Evolutionary conservation across 2,113 vertebrate species (phyloP).

Genomic region (Stegastes partitus): DNA sequence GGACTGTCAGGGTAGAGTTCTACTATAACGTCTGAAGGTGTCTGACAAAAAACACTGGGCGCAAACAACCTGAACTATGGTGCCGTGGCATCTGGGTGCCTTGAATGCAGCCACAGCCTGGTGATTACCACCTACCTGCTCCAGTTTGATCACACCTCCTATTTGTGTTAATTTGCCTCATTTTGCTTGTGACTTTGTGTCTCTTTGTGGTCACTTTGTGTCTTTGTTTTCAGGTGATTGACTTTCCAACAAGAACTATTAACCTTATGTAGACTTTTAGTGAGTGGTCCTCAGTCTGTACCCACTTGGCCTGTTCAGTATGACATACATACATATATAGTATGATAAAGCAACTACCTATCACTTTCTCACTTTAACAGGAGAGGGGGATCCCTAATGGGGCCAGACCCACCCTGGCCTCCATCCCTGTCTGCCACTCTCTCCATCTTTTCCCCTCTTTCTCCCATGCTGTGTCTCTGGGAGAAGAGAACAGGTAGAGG

Average conservation of each 20-base stretch:
- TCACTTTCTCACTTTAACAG: neutral
- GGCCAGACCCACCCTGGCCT: neutral
- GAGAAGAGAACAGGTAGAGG: slow-evolving; percentile 25
- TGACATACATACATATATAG: too few relatives aligned
- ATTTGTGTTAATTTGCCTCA: neutral
- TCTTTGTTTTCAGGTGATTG: neutral
- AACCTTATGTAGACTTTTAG: neutral
- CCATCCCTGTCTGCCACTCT: neutral
- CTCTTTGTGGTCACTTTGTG: neutral
- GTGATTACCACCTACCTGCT: too few relatives aligned
- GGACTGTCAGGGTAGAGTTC: too few relatives aligned
- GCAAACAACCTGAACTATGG: too few relatives aligned
- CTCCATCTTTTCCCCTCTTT: neutral
- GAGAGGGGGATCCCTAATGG: neutral
- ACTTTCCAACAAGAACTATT: neutral
- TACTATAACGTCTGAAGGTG: too few relatives aligned
- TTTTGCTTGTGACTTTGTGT: neutral
- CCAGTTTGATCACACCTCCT: too few relatives aligned
- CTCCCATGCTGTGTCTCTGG: neutral
- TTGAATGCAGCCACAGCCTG: too few relatives aligned
- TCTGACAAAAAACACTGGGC: too few relatives aligned
- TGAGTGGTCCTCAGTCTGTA: neutral
- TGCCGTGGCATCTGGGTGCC: too few relatives aligned
- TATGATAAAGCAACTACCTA: neutral
- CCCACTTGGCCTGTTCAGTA: neutral